A percentile compares a stretch with the other conserved stretches of the same genome.
These are phyloP conservation scores for Troides helena DNA, from an alignment of 2,888 invertebrate species.

Conservation along the genomic window DNA sequence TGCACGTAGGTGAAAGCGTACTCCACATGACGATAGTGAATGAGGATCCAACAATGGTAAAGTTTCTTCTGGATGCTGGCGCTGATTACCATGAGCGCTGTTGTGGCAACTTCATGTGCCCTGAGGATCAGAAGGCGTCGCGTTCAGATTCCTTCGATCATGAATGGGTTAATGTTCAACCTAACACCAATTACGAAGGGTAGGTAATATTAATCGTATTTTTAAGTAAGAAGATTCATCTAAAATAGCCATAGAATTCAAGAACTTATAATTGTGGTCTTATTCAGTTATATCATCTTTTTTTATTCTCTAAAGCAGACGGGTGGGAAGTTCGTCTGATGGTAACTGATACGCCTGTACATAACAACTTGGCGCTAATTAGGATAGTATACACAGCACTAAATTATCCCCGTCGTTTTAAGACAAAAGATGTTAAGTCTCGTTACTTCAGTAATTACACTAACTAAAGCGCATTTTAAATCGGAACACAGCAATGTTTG, in stretches of 20 bases:
- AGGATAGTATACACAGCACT: no score
- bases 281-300: background rate
- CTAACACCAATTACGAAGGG: slow-evolving; percentile 92
- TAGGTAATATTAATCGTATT: slow-evolving; percentile 51
- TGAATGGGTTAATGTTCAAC: slow-evolving; percentile 92
- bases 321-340: no score
- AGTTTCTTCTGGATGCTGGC: slow-evolving; percentile 93
- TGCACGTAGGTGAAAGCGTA: slow-evolving; percentile 89
- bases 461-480: no score
- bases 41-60: slow-evolving; percentile 98
- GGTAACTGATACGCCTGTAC: no score
- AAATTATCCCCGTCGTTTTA: no score
- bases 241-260: background rate
- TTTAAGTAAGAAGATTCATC: background rate
- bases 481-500: no score
- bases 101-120: slow-evolving; percentile 97
- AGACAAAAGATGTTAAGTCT: no score
- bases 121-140: slow-evolving; percentile 97
- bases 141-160: slow-evolving; percentile 92
- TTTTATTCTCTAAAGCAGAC: background rate
- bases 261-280: background rate
- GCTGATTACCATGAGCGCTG: slow-evolving; percentile 96
- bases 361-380: no score
- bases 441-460: no score
- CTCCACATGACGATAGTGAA: slow-evolving; percentile 99